Percentiles rank a stretch among this genome's conserved stretches.
phyloP scores from a whole-genome alignment of 2,888 invertebrate genomes.

The Biston stratarius region DNA sequence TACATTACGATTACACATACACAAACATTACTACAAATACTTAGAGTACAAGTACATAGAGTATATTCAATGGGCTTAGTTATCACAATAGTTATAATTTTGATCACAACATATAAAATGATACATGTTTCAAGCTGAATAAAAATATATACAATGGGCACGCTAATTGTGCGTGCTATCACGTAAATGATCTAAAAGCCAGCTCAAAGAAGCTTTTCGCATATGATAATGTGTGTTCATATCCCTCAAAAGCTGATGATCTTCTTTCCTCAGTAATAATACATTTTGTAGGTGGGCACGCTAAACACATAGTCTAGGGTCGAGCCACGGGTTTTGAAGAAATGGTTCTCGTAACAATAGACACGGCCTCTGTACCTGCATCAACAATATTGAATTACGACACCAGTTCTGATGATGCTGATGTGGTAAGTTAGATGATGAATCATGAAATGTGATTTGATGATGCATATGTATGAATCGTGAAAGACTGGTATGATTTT shows the following conservation, averaged over 20 bases:
- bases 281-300: slow-evolving; percentile 84
- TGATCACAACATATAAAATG: slow-evolving; percentile 76
- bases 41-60: slow-evolving; percentile 47
- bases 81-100: slow-evolving; percentile 79
- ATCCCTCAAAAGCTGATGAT: slow-evolving; percentile 49
- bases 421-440: slow-evolving; percentile 54
- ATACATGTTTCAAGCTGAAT: slow-evolving; percentile 67
- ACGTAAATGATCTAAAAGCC: slow-evolving; percentile 25
- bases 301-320: slow-evolving; percentile 84
- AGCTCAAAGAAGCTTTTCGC: slow-evolving; percentile 21
- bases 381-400: slow-evolving; percentile 69
- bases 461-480: slow-evolving; percentile 9
- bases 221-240: slow-evolving; percentile 12
- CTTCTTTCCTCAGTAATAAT: slow-evolving; percentile 73
- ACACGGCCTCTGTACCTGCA: slow-evolving; percentile 85
- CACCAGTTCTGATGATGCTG: slow-evolving; percentile 47
- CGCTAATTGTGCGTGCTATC: slow-evolving; percentile 7
- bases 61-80: slow-evolving; percentile 53
- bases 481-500: slow-evolving; percentile 7
- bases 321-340: slow-evolving; percentile 82
- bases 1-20: slow-evolving; percentile 52
- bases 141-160: slow-evolving; percentile 64
- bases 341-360: slow-evolving; percentile 85
- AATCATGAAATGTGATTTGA: slow-evolving; percentile 20
- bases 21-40: slow-evolving; percentile 53